Base-by-base conservation (phyloP, 2,888 invertebrate genomes). In the Brassicogethes aeneus region DNA sequence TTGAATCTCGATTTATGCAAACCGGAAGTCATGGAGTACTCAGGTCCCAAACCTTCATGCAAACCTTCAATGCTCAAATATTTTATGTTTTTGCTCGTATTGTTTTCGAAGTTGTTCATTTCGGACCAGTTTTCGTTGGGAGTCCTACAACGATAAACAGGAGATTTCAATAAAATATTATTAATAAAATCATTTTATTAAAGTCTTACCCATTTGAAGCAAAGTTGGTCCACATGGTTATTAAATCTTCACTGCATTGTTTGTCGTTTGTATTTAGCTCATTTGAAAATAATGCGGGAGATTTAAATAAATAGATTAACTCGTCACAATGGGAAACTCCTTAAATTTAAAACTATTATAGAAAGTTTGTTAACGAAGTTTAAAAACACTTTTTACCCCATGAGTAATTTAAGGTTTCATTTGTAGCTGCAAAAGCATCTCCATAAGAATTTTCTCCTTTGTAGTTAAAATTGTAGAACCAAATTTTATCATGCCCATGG, bases 291-390 rank as follows among this genome's bases (percentile, higher is more conserved):
- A 73, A 35, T 14, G 60, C 39, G 0, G 70, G 66, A 16, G 69
- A 62, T 32, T 65, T 65, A 46, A 74, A 71, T 2, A 73, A 55
- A 48, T 74, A 74, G 36, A 73, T 59, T 12, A 75, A 52, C 47
- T 74, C 74, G 53, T 75, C 74, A 45, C 72, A 72, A 52, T 75
- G 75, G 1, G 23, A 23, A 23, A 23, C 23, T 5, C n/a, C 71
- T 68, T 0, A 69, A 68, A 35, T 61, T 64, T 65, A 36, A n/a
- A 47, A 44, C 15, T 41, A 17, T 16, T 36, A n/a, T 17, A 37
- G 39, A 30, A 39, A 23, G 29, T 39, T 36, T 16, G 52, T 48
- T 30, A 32, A 43, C 3, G 7, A 16, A 8, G 5, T 36, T 13
- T 35, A 32, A 16, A n/a, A n/a, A n/a, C n/a, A n/a, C n/a, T n/a